phyloP scores from a whole-genome alignment of 2,797 vertebrate genomes.

The Sciurus carolinensis region DNA sequence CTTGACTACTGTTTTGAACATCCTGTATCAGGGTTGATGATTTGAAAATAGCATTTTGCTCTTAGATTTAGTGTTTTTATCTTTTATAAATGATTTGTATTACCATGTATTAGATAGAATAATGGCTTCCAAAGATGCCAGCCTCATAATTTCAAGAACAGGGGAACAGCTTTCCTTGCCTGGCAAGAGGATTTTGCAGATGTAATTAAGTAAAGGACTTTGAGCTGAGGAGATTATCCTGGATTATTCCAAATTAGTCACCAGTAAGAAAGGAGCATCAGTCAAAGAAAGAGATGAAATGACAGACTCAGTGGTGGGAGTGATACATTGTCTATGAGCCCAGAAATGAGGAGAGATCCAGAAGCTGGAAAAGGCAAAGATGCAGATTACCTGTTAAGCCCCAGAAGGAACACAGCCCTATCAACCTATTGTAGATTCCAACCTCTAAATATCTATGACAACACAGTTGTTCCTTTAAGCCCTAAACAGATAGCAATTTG shows the following conservation, averaged over 20 bases:
- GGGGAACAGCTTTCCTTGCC: background rate
- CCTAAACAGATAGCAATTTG: background rate
- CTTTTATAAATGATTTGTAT: constrained; percentile 38
- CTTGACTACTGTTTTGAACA: background rate
- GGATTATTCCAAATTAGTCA: background rate
- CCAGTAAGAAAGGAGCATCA: background rate
- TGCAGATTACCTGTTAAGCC: background rate
- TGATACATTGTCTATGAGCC: background rate
- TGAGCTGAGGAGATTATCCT: background rate
- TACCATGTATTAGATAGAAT: background rate
- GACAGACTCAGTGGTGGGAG: background rate
- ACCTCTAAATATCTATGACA: background rate
- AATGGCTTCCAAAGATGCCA: background rate
- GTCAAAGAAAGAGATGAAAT: background rate
- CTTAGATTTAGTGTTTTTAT: background rate
- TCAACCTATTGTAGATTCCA: background rate
- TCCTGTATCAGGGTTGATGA: background rate
- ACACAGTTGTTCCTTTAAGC: background rate
- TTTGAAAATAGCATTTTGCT: background rate
- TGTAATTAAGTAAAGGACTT: background rate
- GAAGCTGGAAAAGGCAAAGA: background rate
- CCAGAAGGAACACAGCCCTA: background rate
- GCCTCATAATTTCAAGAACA: background rate
- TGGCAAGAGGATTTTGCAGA: background rate
- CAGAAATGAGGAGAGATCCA: background rate